Base-by-base conservation (phyloP, 2,113 vertebrate species). In the Crotalus helleri region DNA sequence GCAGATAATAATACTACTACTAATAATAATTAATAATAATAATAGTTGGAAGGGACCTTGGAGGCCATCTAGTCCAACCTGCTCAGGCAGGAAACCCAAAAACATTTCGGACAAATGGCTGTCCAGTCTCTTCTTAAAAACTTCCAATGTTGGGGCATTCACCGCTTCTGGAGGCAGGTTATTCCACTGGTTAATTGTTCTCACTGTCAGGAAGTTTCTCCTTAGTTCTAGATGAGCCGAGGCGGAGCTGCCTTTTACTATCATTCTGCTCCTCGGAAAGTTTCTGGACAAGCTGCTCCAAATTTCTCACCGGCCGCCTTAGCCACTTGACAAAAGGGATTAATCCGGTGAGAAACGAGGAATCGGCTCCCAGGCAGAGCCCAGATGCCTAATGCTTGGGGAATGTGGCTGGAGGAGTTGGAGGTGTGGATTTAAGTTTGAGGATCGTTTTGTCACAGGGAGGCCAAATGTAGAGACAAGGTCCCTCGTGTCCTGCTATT, bases 221-320 rank as follows among this genome's bases (percentile, higher is more conserved):
- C 49, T 51, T 51, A 9, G 49, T 51, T 51, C 49, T 9, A 9
- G 49, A 49, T 49, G 17, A 91, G 4, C 2, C 1, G 0, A 44
- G 59, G 92, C 15, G 94, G 93, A 29, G 59, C 90, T 29, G 0
- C 91, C 1, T 64, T 58, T 81, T 13, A 91, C 46, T 44, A 2
- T 59, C 69, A 3, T 89, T 81, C 94, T 91, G 49, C 0, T 91
- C 92, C 0, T 0, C 0, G 33, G 93, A 87, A n/a, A 39, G 0
- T 23, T 46, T 49, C 17, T n/a, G 12, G 33, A 64, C 57, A 51
- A 4, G 0, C 85, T 19, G 4, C 8, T 74, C 85, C 85, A 7
- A 8, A 61, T 59, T 90, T 54, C 44, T 58, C 54, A 2, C 88
- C 17, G 3, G 2, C n/a, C 44, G 4, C 53, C n/a, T 57, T 10